Conservation (phyloP, 2,797 vertebrate species). For the Myotis myotis region DNA sequence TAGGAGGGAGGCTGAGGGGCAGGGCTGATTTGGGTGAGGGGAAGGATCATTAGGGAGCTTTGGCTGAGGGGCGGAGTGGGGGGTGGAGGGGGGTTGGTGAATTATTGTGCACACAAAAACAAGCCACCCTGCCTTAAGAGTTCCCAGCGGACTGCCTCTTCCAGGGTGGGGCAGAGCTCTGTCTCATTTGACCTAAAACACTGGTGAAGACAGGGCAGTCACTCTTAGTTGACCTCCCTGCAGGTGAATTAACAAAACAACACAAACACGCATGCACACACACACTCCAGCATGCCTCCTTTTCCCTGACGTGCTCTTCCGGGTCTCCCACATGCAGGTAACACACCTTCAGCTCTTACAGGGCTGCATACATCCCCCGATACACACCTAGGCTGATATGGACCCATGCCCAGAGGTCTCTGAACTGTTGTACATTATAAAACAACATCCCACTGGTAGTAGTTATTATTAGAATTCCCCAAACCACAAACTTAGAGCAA, state of each 20-base stretch:
- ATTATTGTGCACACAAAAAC: neutral
- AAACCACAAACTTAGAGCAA: conserved; percentile 63
- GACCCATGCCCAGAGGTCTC: neutral
- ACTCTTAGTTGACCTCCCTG: neutral
- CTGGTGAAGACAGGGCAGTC: neutral
- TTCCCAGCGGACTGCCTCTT: neutral
- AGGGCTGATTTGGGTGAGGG: neutral
- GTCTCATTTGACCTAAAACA: neutral
- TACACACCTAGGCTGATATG: neutral
- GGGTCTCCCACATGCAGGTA: neutral
- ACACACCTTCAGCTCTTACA: neutral
- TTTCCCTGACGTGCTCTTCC: neutral
- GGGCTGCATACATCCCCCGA: neutral
- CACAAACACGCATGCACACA: neutral
- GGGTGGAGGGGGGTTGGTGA: neutral
- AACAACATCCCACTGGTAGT: neutral
- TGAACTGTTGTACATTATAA: neutral
- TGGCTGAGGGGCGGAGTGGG: neutral
- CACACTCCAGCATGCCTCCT: neutral
- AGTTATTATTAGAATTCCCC: conserved; percentile 67
- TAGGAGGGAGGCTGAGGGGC: neutral
- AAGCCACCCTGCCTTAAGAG: neutral
- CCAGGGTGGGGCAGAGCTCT: neutral
- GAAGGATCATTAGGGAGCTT: neutral
- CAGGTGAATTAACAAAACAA: neutral